A percentile compares a stretch with the other conserved stretches of the same genome.
Conservation (phyloP, 2,113 vertebrate genomes). For the Arizona elegans region DNA sequence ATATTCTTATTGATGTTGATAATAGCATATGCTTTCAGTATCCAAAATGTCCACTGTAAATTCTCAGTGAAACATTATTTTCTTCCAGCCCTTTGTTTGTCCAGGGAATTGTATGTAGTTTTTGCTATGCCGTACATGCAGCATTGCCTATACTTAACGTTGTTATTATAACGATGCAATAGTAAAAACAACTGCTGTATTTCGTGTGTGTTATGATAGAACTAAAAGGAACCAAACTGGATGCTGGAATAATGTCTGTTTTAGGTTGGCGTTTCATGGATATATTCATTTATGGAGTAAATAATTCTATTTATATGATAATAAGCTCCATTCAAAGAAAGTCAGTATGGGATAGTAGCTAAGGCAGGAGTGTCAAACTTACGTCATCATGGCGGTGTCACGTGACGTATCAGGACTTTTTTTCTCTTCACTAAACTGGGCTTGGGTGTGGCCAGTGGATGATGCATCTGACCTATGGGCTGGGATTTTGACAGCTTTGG, state of each 20-base stretch:
- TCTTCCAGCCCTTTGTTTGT: background rate
- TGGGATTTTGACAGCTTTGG: too few relatives aligned
- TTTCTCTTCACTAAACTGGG: too few relatives aligned
- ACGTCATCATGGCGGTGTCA: too few relatives aligned
- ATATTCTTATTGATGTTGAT: constrained; percentile 29
- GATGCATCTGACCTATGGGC: too few relatives aligned
- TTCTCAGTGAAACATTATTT: constrained; percentile 28
- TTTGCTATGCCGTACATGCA: background rate
- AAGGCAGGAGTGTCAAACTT: background rate
- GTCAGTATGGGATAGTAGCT: background rate
- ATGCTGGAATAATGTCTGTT: background rate
- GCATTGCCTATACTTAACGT: background rate
- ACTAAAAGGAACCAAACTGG: background rate
- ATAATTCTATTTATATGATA: background rate
- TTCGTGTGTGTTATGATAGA: constrained; percentile 13
- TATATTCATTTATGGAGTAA: background rate
- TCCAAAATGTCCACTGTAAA: constrained; percentile 5
- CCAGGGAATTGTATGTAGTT: background rate
- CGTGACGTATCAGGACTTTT: too few relatives aligned
- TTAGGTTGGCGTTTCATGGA: background rate
- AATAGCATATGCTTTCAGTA: constrained; percentile 33
- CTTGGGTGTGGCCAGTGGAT: too few relatives aligned
- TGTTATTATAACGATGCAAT: constrained; percentile 1
- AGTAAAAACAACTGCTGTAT: constrained; percentile 1
- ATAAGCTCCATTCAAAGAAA: background rate